Evolutionary conservation across 2,113 vertebrate genomes (phyloP), one percentile per base, ranked within the genome.

Genomic region (Phodopus roborovskii): DNA sequence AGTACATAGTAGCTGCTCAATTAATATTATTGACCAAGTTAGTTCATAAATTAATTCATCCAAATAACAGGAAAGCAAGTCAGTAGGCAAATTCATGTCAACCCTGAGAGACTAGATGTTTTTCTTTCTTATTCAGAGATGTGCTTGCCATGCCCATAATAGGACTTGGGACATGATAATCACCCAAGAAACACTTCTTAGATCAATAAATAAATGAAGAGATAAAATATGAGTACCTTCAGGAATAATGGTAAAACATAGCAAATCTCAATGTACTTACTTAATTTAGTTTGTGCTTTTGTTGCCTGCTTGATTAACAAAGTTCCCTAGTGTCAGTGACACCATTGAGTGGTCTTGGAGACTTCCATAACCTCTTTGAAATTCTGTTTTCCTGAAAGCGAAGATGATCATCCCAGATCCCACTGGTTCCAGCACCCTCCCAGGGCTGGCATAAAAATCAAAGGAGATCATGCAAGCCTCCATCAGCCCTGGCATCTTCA

Each of bases 261-360:
- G 20, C 4, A 86, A 93, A 58, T 30, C 3, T 26, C 26, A 42
- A 39, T 8, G 19, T 70, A 39, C 71, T 85, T n/a, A 2, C 81
- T 92, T 56, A 74, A 60, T 45, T 93, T 74, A 92, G 62, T 93
- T 96, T 64, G 20, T 53, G 81, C 53, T 74, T 89, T 36, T 48
- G 11, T 50, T 42, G 36, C 56, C 24, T 88, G 83, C 24, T 50
- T 68, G 33, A 58, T 84, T 90, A 73, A 90, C n/a, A 81, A 22
- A 85, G 71, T 50, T 74, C 11, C 58, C 22, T 70, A 16, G 75
- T 56, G 3, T 78, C 33, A 66, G 73, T 68, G 78, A 81, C 15
- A 85, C n/a, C n/a, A n/a, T 56, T 11, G 33, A 58, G 62, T 87
- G 28, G 39, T 36, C 48, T 88, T 39, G 64, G 62, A 10, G 10